Evolutionary conservation across 2,113 vertebrate species (phyloP).

Genomic region (Plecturocebus donacophilus): DNA sequence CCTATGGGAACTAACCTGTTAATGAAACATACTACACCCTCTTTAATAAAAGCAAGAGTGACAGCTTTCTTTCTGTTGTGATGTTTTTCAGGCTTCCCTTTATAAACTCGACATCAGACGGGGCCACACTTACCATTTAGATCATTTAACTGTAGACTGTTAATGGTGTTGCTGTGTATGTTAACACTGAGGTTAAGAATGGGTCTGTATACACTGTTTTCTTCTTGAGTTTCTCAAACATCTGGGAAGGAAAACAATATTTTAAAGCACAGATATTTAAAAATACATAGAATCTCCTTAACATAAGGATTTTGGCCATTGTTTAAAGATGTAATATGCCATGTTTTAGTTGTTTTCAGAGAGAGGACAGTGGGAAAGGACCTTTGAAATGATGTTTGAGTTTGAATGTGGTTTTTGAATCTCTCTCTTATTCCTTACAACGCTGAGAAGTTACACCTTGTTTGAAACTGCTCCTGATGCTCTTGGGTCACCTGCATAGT

Average conservation of each 20-base stretch:
- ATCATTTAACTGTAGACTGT: slow-evolving; percentile 79
- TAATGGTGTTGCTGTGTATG: slow-evolving; percentile 45
- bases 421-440: background rate
- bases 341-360: background rate
- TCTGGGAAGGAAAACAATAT: slow-evolving; percentile 59
- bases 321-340: background rate
- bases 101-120: slow-evolving; percentile 65
- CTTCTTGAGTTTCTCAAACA: slow-evolving; percentile 57
- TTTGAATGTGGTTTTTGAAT: background rate
- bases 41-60: slow-evolving; percentile 63
- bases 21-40: slow-evolving; percentile 73
- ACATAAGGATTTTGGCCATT: background rate
- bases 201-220: slow-evolving; percentile 67
- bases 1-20: slow-evolving; percentile 66
- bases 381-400: background rate
- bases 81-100: slow-evolving; percentile 65
- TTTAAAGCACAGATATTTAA: slow-evolving; percentile 37
- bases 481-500: background rate
- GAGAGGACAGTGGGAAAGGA: background rate
- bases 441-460: background rate
- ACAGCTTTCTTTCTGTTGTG: slow-evolving; percentile 76
- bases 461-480: background rate
- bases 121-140: slow-evolving; percentile 64
- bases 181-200: slow-evolving; percentile 66
- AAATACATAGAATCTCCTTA: background rate